Evolutionary conservation across 2,888 invertebrate genomes (phyloP).

Genomic region (Agapostemon virescens): DNA sequence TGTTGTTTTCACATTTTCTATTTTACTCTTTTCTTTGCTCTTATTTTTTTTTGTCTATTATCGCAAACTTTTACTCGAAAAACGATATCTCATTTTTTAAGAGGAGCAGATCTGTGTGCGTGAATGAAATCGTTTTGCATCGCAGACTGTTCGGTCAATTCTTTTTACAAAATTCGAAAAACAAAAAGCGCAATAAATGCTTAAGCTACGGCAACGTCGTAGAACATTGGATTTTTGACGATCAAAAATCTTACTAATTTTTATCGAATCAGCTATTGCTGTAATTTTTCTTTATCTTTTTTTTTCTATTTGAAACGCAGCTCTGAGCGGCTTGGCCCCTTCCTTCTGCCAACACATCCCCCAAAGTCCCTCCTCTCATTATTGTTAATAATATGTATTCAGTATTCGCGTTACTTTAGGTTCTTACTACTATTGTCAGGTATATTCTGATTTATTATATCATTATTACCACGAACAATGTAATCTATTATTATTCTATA

Average conservation of each 20-base stretch:
- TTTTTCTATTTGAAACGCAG: conserved; percentile 44
- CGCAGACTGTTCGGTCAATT: conserved; percentile 26
- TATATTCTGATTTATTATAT: conserved; percentile 69
- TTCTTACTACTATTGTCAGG: conserved; percentile 67
- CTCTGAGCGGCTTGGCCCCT: conserved; percentile 62
- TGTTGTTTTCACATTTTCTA: conserved; percentile 7
- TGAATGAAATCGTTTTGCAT: conserved; percentile 17
- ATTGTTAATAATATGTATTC: conserved; percentile 73
- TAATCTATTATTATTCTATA: conserved; percentile 72
- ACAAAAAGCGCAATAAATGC: conserved; percentile 12
- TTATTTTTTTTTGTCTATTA: background rate
- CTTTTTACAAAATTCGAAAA: conserved; percentile 23
- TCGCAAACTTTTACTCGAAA: conserved; percentile 7
- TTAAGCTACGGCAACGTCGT: conserved; percentile 19
- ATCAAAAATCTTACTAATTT: conserved; percentile 32
- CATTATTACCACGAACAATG: conserved; percentile 67
- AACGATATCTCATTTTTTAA: conserved; percentile 9
- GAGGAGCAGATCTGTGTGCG: conserved; percentile 38
- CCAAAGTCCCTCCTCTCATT: conserved; percentile 58
- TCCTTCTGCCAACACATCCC: conserved; percentile 46
- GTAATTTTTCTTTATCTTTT: conserved; percentile 10
- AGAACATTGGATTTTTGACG: conserved; percentile 36
- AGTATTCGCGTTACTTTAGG: conserved; percentile 75
- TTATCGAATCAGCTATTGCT: conserved; percentile 32
- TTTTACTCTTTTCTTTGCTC: background rate